A percentile compares a stretch with the other conserved stretches of the same genome.
phyloP scores from a whole-genome alignment of 2,113 vertebrate species.

The Mesoclemmys tuberculata region DNA sequence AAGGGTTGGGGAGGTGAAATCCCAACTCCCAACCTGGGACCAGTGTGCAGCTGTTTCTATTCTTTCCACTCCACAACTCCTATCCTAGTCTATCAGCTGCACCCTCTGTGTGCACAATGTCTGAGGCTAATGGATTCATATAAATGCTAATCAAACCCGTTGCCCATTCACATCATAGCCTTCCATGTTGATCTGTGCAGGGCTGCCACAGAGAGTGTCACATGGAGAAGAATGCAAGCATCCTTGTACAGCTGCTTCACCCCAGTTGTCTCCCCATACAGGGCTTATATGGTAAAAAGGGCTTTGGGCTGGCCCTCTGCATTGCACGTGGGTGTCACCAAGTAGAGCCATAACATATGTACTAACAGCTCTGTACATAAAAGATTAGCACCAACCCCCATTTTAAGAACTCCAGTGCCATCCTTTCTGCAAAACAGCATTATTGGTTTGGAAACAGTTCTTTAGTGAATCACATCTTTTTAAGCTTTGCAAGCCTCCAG shows the following conservation, averaged over 20 bases:
- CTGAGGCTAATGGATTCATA: background rate
- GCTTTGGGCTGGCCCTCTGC: background rate
- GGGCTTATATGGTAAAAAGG: background rate
- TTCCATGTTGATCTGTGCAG: background rate
- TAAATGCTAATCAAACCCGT: background rate
- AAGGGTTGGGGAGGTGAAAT: background rate
- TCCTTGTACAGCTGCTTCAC: background rate
- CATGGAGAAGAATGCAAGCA: background rate
- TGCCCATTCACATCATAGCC: background rate
- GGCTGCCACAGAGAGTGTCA: background rate
- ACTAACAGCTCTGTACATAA: fast-evolving
- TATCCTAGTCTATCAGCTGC: fast-evolving
- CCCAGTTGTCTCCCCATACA: background rate
- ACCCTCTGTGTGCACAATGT: background rate
- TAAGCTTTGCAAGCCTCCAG: background rate
- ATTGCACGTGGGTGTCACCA: background rate
- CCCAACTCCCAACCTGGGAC: background rate
- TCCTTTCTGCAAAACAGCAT: background rate
- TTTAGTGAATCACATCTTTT: background rate
- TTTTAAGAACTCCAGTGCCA: background rate
- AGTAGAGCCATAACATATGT: background rate
- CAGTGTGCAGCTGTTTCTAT: background rate
- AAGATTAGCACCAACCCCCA: background rate
- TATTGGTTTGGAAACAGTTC: background rate
- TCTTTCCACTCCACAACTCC: background rate